Base-by-base conservation (phyloP, 1,140 invertebrate species). In the Magallana ariakensis region DNA sequence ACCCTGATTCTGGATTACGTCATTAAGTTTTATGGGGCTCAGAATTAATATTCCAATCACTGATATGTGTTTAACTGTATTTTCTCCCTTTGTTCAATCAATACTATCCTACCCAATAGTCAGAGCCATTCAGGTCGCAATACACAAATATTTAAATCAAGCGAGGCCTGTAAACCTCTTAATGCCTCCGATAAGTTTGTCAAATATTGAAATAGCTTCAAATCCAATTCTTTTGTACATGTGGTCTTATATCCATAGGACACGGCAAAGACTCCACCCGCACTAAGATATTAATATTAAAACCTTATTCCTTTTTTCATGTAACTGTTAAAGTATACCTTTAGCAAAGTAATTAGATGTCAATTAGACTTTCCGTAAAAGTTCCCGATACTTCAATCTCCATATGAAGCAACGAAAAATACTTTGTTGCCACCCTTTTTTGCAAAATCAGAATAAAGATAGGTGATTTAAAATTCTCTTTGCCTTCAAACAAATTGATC, bases 141-240 rank as follows among this genome's bases (percentile, higher is more conserved):
- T 75, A 75, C 66, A 75, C 66, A 75, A 75, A 22, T 75, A 75
- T 75, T 75, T 75, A 75, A 75, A 75, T 75, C 66, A 75, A 75
- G 66, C 66, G 26, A 26, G 33, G 66, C 66, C 22, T 75, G 66
- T 75, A 33, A 75, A 75, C 22, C 66, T 60, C 66, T 75, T 75
- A 75, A 75, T 75, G 66, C 66, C 66, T 75, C 66, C 66, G 66
- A 75, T 75, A 75, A 75, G 66, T 75, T 75, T 75, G 66, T 75
- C 66, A 75, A 75, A 75, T 75, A 75, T 75, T 75, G 66, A 75
- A 75, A 19, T 33, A 33, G 66, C 66, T 75, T 75, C 66, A 19
- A 26, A 75, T 75, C 66, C 10, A 22, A 75, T 13, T 75, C 22
- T 13, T 75, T 75, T 75, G 66, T 26, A 75, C 19, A 75, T 75